These are phyloP conservation scores for Erythrocercus mccallii DNA, from an alignment of 2,113 vertebrate genomes.

Conservation along the genomic window DNA sequence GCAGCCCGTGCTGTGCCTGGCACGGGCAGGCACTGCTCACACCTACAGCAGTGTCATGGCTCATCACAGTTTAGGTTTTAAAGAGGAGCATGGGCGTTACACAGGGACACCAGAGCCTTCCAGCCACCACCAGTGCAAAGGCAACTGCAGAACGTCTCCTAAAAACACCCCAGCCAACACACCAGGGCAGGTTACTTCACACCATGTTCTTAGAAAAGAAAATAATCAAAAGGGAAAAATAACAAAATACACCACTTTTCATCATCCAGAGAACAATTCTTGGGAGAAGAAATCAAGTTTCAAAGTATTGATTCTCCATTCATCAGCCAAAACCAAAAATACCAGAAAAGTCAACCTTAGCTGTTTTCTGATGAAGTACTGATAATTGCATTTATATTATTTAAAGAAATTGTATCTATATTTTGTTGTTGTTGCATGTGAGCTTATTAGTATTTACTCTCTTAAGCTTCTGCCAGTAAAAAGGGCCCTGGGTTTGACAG, in stretches of 20 bases:
- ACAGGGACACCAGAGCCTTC: accelerated
- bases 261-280: background rate
- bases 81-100: no score
- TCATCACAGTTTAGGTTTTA: no score
- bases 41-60: background rate
- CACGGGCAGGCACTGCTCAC: background rate
- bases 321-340: background rate
- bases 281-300: constrained; percentile 34
- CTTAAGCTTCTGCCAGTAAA: constrained; percentile 45
- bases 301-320: background rate
- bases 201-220: background rate
- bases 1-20: background rate
- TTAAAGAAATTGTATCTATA: constrained; percentile 54
- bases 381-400: constrained; percentile 61
- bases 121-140: background rate
- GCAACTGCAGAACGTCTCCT: background rate
- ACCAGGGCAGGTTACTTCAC: background rate
- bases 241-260: background rate
- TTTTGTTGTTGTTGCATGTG: constrained; percentile 26
- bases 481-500: constrained; percentile 52
- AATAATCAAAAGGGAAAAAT: background rate
- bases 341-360: constrained; percentile 33
- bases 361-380: constrained; percentile 36
- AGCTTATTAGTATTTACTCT: constrained; percentile 63
- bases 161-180: background rate